Evolutionary conservation across 2,113 vertebrate genomes (phyloP).

Genomic region (Colaptes auratus): DNA sequence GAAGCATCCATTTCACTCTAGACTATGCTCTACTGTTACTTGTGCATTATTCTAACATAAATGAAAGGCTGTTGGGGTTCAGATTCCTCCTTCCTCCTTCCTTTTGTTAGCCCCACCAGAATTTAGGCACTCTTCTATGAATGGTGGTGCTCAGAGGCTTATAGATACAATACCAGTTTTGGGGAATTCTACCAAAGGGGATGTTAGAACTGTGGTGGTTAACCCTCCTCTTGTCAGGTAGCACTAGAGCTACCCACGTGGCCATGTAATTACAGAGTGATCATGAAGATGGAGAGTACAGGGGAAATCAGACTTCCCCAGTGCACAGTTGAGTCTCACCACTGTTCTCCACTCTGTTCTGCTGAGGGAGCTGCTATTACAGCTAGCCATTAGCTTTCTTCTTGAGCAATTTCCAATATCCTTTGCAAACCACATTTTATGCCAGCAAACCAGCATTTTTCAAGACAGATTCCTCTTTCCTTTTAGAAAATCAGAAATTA

Average conservation of each 20-base stretch:
- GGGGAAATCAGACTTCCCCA: background rate
- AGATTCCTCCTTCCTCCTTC: background rate
- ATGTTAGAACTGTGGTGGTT: fast-evolving
- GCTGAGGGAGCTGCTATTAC: background rate
- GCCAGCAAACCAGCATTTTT: background rate
- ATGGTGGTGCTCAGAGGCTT: background rate
- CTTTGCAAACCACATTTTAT: background rate
- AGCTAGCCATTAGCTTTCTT: background rate
- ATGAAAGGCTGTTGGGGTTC: background rate
- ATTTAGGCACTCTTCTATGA: background rate
- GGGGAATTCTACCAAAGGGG: background rate
- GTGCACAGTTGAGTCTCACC: too few relatives aligned
- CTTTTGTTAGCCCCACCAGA: background rate
- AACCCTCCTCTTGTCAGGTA: background rate
- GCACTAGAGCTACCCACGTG: fast-evolving
- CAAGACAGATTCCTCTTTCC: background rate
- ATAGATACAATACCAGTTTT: fast-evolving
- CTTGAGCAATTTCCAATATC: background rate
- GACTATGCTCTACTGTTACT: background rate
- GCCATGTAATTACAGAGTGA: background rate
- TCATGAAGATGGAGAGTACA: background rate
- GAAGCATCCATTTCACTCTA: background rate
- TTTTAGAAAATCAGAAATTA: background rate
- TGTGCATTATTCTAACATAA: background rate
- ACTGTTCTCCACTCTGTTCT: background rate